Evolutionary conservation across 2,888 invertebrate genomes (phyloP), one percentile per base, ranked within the genome.

Genomic region (Caenorhabditis sp.): DNA sequence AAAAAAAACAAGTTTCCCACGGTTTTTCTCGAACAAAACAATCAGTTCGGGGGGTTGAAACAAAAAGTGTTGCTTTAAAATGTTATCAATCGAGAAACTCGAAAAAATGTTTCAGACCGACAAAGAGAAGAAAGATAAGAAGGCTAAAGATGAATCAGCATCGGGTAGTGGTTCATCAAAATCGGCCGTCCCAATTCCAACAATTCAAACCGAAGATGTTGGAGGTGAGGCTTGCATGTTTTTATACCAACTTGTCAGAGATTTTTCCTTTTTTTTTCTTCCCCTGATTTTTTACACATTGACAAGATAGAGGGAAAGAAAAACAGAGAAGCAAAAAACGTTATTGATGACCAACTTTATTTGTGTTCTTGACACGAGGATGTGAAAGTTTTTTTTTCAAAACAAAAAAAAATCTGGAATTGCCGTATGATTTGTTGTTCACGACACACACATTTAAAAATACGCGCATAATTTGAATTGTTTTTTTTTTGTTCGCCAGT

Each of bases 131-230:
- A 63, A 69, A 27, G 66, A 74, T 27, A 68, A 77, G 54, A 61
- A 68, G 14, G 67, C 70, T 26, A 64, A 70, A 23, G 69, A 65
- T 63, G 65, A 69, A 14, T 69, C 62, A 31, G 4, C 31, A 31
- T n/a, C n/a, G n/a, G n/a, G n/a, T n/a, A 31, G 31, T 12, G 59
- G 58, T 37, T 58, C 65, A 37, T 43, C 58, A 23, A 67, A 60
- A 50, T 67, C 62, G n/a, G 17, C 49, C 10, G 4, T 55, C 14
- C n/a, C 61, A 1, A 77, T 77, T 60, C 77, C 77, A 27, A 77
- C 67, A 24, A 77, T 77, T 51, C 66, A 69, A 26, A 77, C 74
- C 2, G 77, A 77, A 43, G 73, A 73, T 51, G 27, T 73, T 17
- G 66, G 73, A 55, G 73, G 73, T 70, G 26, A 43, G 37, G 27